Percentiles rank a stretch among this genome's conserved stretches.
Conservation (phyloP, 2,797 vertebrate species). For the Ptychobarbus kaznakovi region DNA sequence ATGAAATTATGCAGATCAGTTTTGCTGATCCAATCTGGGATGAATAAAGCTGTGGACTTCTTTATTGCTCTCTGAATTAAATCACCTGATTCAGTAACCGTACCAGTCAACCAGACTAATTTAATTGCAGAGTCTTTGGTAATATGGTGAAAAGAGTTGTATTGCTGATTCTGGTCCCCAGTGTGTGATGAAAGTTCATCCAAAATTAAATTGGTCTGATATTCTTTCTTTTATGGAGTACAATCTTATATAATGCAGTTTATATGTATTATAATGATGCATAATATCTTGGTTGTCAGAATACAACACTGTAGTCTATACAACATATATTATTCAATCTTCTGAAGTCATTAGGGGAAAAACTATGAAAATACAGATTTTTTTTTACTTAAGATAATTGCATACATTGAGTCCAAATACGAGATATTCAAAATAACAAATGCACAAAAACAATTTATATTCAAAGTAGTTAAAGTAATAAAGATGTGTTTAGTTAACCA, state of each 20-base stretch:
- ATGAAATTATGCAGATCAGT: conserved; percentile 13
- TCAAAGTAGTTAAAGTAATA: not conserved
- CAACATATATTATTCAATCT: not conserved
- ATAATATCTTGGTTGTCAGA: not conserved
- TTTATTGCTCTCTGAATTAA: conserved; percentile 15
- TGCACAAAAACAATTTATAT: not conserved
- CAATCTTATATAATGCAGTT: not conserved
- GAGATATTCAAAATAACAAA: not conserved
- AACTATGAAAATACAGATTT: not conserved
- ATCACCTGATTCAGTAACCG: conserved; percentile 1
- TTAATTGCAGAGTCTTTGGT: not conserved
- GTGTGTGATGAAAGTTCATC: not conserved
- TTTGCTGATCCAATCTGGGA: conserved; percentile 5
- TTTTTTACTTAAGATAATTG: not conserved
- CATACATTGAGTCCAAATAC: not conserved
- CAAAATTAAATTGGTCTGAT: not conserved
- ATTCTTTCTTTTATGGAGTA: not conserved
- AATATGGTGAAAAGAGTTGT: conserved; percentile 5
- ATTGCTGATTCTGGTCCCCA: not conserved
- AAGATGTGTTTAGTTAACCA: not conserved
- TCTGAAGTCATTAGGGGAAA: not conserved
- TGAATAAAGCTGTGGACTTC: not conserved
- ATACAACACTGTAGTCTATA: not conserved
- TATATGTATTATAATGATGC: not conserved
- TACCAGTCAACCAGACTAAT: conserved; percentile 1